Conservation (phyloP, 2,888 invertebrate species). For the Cheilosia vulpina region DNA sequence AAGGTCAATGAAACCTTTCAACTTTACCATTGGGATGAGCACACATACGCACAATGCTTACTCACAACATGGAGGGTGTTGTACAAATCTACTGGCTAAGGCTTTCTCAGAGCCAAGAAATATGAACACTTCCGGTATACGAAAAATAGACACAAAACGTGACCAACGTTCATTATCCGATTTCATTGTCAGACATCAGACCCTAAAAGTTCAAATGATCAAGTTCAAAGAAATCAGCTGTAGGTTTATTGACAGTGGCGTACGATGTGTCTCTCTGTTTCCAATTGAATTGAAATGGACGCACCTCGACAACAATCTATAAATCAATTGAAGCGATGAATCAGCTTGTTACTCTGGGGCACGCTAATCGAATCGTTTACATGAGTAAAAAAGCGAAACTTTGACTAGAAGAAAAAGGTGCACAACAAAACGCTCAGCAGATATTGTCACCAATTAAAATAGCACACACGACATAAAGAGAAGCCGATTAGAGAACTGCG, state of each 20-base stretch:
- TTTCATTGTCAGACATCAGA: conserved; percentile 21
- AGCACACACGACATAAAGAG: conserved; percentile 21
- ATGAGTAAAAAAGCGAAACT: conserved; percentile 11
- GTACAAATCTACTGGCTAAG: background rate
- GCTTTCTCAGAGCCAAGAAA: background rate
- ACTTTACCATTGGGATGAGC: conserved; percentile 7
- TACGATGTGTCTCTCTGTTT: conserved; percentile 7
- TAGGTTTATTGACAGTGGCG: conserved; percentile 4
- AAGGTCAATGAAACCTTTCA: conserved; percentile 47
- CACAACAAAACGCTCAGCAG: conserved; percentile 53
- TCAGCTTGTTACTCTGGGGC: conserved; percentile 40
- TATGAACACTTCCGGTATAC: conserved; percentile 36
- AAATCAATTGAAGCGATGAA: conserved; percentile 46
- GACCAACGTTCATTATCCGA: conserved; percentile 30
- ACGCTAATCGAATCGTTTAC: conserved; percentile 39
- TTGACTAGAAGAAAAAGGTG: conserved; percentile 28
- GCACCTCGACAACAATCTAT: conserved; percentile 40
- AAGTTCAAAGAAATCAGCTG: conserved; percentile 33
- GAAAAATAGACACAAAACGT: conserved; percentile 51
- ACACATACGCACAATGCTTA: conserved; percentile 3
- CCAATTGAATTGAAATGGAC: conserved; percentile 39
- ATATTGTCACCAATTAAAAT: conserved; percentile 71
- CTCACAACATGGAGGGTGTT: background rate
- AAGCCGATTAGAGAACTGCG: conserved; percentile 25
- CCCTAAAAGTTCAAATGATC: conserved; percentile 51